Conservation (phyloP, 2,888 invertebrate genomes). For the Cataglyphis livida region DNA sequence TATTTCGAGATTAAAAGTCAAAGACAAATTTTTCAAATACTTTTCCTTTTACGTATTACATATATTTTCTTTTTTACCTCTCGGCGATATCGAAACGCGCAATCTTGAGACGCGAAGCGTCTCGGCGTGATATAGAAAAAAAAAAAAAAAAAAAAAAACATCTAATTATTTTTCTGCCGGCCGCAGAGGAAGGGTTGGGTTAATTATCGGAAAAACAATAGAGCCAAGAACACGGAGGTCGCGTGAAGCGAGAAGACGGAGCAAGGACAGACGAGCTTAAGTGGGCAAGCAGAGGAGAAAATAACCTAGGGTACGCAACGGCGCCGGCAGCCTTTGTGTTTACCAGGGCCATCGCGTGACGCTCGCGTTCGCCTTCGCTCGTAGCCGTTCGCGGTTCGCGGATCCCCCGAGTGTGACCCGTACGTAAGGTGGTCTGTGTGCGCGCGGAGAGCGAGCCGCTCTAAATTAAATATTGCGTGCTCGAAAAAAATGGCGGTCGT, state of each 20-base stretch:
- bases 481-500: constrained; percentile 49
- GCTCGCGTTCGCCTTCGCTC: constrained; percentile 35
- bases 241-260: constrained; percentile 29
- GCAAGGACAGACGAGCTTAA: constrained; percentile 49
- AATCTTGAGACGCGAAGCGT: neutral
- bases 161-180: constrained; percentile 43
- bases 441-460: constrained; percentile 40
- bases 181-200: constrained; percentile 8
- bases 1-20: neutral
- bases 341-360: constrained; percentile 53
- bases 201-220: constrained; percentile 54
- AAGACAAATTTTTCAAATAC: too few species aligned
- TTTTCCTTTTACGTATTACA: neutral
- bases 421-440: constrained; percentile 21
- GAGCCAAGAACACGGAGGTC: constrained; percentile 37
- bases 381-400: constrained; percentile 34
- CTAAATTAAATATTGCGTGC: constrained; percentile 56
- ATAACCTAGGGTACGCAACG: constrained; percentile 52
- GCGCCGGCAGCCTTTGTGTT: constrained; percentile 47
- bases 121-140: neutral
- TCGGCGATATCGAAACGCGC: neutral
- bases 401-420: constrained; percentile 52
- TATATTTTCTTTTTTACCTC: neutral
- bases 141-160: constrained; percentile 6
- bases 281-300: constrained; percentile 51